Percentiles rank a stretch among this genome's conserved stretches.
phyloP scores from a whole-genome alignment of 2,113 vertebrate species.

The Dromaius novaehollandiae region DNA sequence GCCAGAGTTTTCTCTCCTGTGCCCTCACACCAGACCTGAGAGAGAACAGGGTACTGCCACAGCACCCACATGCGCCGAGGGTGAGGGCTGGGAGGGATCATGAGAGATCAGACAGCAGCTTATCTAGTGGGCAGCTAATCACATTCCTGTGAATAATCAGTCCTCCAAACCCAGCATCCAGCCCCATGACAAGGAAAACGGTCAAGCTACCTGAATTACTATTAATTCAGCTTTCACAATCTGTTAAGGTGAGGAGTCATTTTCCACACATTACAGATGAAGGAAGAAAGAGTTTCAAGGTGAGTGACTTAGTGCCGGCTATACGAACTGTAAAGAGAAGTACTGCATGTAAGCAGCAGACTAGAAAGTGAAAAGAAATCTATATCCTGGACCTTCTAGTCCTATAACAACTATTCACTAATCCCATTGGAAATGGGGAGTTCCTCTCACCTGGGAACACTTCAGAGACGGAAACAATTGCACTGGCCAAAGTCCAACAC shows the following conservation, averaged over 20 bases:
- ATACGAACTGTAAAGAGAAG: background rate
- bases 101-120: background rate
- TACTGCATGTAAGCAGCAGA: background rate
- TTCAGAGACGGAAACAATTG: background rate
- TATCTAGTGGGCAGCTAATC: background rate
- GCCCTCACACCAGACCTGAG: background rate
- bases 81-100: background rate
- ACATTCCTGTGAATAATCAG: background rate
- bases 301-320: background rate
- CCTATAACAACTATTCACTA: background rate
- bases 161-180: background rate
- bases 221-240: background rate
- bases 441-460: constrained; percentile 23
- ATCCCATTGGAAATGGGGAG: background rate
- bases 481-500: background rate
- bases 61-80: accelerated
- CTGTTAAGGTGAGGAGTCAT: background rate
- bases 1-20: background rate
- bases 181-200: background rate
- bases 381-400: background rate
- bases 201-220: background rate
- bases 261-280: background rate
- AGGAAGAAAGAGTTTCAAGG: background rate
- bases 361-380: background rate
- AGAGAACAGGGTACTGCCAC: background rate